Percentiles rank a stretch among this genome's conserved stretches.
phyloP scores from a whole-genome alignment of 1,140 invertebrate genomes.

The Andrena cerasifolii region DNA sequence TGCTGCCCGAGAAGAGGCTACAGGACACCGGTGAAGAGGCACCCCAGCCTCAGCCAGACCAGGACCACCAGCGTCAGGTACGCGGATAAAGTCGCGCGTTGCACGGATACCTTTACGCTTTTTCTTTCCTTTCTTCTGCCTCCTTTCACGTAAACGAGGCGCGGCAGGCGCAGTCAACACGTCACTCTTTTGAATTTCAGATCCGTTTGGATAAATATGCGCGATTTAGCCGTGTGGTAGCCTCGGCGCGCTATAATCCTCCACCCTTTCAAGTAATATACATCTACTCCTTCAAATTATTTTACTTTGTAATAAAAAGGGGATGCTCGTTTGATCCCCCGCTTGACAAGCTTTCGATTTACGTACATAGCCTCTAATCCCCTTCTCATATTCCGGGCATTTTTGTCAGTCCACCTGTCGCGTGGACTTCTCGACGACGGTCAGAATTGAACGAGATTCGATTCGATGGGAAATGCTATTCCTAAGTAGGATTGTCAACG shows the following conservation, averaged over 20 bases:
- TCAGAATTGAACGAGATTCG: no score
- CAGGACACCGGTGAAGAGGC: slow-evolving; percentile 72
- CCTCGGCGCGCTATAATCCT: neutral
- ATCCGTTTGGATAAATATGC: slow-evolving; percentile 31
- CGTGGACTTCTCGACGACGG: neutral
- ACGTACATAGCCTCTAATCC: slow-evolving; percentile 13
- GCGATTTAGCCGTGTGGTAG: neutral
- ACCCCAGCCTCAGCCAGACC: slow-evolving; percentile 78
- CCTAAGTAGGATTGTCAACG: no score
- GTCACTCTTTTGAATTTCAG: slow-evolving; percentile 46
- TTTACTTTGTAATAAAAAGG: no score
- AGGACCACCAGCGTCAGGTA: slow-evolving; percentile 79
- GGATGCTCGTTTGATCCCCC: no score
- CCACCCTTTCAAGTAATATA: neutral
- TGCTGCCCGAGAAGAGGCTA: slow-evolving; percentile 72
- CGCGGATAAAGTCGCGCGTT: slow-evolving; percentile 7
- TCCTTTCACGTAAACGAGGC: neutral
- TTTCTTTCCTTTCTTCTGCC: neutral
- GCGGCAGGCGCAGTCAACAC: neutral
- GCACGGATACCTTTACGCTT: neutral
- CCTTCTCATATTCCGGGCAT: no score
- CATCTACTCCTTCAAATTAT: no score
- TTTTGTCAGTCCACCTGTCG: neutral
- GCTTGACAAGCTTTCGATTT: no score
- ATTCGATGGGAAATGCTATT: no score